Evolutionary conservation across 2,113 vertebrate species (phyloP).

Genomic region (Aegotheles bennettii): DNA sequence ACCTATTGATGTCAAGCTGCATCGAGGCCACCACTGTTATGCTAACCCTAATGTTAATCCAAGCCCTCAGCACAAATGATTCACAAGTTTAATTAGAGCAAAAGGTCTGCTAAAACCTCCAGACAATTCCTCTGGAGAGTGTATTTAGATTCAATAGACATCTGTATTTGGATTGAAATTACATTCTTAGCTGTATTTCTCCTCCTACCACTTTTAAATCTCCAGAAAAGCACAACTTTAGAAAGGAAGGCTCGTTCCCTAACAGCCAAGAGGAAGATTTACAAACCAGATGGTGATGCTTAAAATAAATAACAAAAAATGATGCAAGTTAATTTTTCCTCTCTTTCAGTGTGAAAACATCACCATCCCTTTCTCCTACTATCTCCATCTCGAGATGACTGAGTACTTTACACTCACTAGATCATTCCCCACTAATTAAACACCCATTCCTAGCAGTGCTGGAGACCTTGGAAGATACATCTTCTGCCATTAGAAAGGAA

Average conservation of each 20-base stretch:
- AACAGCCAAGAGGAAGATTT: constrained; percentile 19
- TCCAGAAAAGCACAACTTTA: neutral
- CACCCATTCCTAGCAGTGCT: neutral
- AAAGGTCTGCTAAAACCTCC: neutral
- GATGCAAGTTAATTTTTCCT: neutral
- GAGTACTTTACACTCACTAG: neutral
- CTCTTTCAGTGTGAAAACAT: neutral
- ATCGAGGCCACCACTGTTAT: neutral
- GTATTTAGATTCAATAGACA: neutral
- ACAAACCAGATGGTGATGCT: constrained; percentile 39
- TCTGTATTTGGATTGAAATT: neutral
- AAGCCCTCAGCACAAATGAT: neutral
- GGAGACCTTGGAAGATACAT: neutral
- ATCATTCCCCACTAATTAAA: neutral
- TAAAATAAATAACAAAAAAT: neutral
- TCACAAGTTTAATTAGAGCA: neutral
- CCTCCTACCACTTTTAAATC: neutral
- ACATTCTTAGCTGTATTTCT: neutral
- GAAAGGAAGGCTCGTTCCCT: neutral
- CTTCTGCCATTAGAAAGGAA: neutral
- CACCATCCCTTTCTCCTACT: neutral
- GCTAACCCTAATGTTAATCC: neutral
- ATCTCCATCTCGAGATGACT: neutral
- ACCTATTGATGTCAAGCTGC: neutral
- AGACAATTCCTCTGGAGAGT: neutral